These are phyloP conservation scores for Escarpia spicata DNA, from an alignment of 2,888 invertebrate genomes.

Conservation along the genomic window DNA sequence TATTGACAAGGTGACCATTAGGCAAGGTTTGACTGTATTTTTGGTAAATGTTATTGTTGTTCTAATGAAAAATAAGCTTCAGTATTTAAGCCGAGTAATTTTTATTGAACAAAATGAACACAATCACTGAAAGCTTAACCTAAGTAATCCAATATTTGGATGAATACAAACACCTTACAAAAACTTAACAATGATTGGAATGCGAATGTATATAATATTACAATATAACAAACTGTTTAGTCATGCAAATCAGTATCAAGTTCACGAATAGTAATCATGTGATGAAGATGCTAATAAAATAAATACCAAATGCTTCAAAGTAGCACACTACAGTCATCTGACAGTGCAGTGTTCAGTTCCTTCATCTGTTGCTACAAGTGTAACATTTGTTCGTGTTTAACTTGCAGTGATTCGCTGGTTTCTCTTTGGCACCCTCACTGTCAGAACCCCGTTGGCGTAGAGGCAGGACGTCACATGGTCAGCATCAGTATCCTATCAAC, in stretches of 20 bases:
- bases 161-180: not conserved
- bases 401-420: not conserved
- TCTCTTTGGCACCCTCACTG: constrained; percentile 66
- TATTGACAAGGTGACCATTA: no score
- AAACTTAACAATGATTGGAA: not conserved
- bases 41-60: not conserved
- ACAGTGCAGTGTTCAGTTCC: not conserved
- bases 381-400: not conserved
- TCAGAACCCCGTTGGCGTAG: constrained; percentile 78
- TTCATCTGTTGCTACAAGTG: not conserved
- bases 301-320: not conserved
- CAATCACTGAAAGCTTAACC: not conserved
- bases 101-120: not conserved
- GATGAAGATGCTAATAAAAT: not conserved
- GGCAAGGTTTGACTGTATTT: not conserved
- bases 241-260: not conserved
- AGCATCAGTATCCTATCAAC: constrained; percentile 75
- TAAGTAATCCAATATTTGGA: not conserved
- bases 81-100: not conserved
- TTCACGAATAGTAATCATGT: not conserved
- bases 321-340: not conserved
- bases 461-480: constrained; percentile 78
- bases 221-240: not conserved
- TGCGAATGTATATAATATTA: not conserved
- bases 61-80: not conserved